phyloP scores from a whole-genome alignment of 92 coral and sea anemone species.

The Paramuricea clavata region DNA sequence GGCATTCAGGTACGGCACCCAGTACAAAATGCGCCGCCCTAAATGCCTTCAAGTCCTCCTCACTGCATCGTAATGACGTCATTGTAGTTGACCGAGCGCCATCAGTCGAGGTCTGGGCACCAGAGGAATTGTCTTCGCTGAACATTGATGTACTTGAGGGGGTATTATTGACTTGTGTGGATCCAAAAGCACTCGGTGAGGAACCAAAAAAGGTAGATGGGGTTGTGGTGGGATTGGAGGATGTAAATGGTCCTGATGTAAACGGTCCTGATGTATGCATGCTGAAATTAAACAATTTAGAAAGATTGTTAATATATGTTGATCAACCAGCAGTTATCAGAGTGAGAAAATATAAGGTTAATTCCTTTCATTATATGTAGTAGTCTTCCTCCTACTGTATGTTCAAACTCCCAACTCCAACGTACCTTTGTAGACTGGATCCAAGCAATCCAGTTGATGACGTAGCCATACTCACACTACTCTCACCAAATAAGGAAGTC shows the following conservation, averaged over 20 bases:
- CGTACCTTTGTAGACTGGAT: conserved; percentile 31
- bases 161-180: conserved; percentile 23
- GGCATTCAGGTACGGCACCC: conserved; percentile 93
- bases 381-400: no score
- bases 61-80: conserved; percentile 63
- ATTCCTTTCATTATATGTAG: no score
- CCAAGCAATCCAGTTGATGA: conserved; percentile 53
- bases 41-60: conserved; percentile 87
- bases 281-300: not conserved
- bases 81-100: conserved; percentile 37
- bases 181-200: not conserved
- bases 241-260: not conserved
- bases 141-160: conserved; percentile 10
- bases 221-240: not conserved
- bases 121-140: conserved; percentile 1
- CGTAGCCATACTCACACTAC: conserved; percentile 11
- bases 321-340: no score
- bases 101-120: conserved; percentile 7
- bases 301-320: not conserved
- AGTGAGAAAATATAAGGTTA: no score
- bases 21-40: conserved; percentile 86
- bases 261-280: not conserved
- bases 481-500: conserved; percentile 39
- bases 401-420: no score
- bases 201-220: conserved; percentile 39